These are phyloP conservation scores for Onchidella celtica DNA, from an alignment of 2,888 invertebrate genomes.

Conservation along the genomic window DNA sequence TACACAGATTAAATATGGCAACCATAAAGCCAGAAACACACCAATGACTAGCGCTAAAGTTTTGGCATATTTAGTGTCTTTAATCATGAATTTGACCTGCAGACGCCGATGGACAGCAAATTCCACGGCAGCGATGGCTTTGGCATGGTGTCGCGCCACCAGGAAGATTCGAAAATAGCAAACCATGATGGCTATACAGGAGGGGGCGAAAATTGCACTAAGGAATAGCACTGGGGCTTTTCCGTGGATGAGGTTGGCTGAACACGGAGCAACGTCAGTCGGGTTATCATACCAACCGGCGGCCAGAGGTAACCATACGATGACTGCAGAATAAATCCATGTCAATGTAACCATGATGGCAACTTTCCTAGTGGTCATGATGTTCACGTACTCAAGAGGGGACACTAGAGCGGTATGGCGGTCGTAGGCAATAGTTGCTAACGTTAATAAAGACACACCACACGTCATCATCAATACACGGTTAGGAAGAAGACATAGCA, in stretches of 20 bases:
- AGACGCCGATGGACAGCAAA: slow-evolving; percentile 81
- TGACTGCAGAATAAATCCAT: slow-evolving; percentile 83
- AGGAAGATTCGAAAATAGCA: slow-evolving; percentile 85
- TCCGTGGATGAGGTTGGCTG: slow-evolving; percentile 80
- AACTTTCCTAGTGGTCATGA: slow-evolving; percentile 84
- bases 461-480: slow-evolving; percentile 84
- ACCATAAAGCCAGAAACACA: slow-evolving; percentile 84
- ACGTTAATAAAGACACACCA: slow-evolving; percentile 84
- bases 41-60: slow-evolving; percentile 85
- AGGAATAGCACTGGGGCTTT: slow-evolving; percentile 82
- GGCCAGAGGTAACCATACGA: slow-evolving; percentile 83
- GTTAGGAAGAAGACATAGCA: slow-evolving; percentile 83
- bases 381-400: slow-evolving; percentile 84
- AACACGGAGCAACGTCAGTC: slow-evolving; percentile 45
- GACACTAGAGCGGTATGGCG: slow-evolving; percentile 84
- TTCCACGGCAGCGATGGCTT: slow-evolving; percentile 85
- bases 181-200: slow-evolving; percentile 83
- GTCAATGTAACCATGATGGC: slow-evolving; percentile 83
- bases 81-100: slow-evolving; percentile 63
- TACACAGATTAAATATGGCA: slow-evolving; percentile 83
- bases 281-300: slow-evolving; percentile 77
- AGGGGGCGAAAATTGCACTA: slow-evolving; percentile 84
- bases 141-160: slow-evolving; percentile 84
- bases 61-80: slow-evolving; percentile 83
- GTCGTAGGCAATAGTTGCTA: slow-evolving; percentile 85